A percentile compares a stretch with the other conserved stretches of the same genome.
Conservation (phyloP, 2,797 vertebrate species). For the Coracias cyanogaster region DNA sequence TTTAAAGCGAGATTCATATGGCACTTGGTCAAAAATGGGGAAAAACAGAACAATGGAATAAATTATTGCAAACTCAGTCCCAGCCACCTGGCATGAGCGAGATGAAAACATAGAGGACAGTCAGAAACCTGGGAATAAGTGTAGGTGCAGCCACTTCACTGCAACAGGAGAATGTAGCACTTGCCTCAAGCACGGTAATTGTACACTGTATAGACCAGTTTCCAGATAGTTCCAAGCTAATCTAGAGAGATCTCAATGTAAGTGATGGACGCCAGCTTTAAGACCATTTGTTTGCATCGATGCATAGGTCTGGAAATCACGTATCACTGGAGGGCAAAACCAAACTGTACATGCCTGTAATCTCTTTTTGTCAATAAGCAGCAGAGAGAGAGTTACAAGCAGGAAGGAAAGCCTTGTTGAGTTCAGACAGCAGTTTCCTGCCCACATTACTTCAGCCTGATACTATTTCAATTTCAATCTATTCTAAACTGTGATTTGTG, state of each 20-base stretch:
- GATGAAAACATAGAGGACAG: background rate
- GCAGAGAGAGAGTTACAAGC: slow-evolving; percentile 75
- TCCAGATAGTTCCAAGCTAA: background rate
- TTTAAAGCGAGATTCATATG: slow-evolving; percentile 33
- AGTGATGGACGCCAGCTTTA: background rate
- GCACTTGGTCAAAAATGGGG: slow-evolving; percentile 22
- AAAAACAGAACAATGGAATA: slow-evolving; percentile 38
- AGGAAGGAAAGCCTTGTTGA: slow-evolving; percentile 79
- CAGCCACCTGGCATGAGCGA: slow-evolving; percentile 18
- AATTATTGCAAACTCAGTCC: slow-evolving; percentile 27
- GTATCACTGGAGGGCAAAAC: slow-evolving; percentile 69
- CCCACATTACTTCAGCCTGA: slow-evolving; percentile 73
- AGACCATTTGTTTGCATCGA: slow-evolving; percentile 19
- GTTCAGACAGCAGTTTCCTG: slow-evolving; percentile 78
- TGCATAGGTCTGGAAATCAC: slow-evolving; percentile 9
- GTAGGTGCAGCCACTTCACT: background rate
- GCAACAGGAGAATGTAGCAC: background rate
- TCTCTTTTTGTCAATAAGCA: slow-evolving; percentile 63
- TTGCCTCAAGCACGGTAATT: background rate
- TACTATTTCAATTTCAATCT: slow-evolving; percentile 73
- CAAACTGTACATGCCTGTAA: slow-evolving; percentile 60
- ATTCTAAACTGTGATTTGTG: slow-evolving; percentile 66
- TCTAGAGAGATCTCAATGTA: background rate
- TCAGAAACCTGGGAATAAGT: background rate
- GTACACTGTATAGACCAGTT: background rate